phyloP scores from a whole-genome alignment of 2,113 vertebrate species.

The Peromyscus californicus region DNA sequence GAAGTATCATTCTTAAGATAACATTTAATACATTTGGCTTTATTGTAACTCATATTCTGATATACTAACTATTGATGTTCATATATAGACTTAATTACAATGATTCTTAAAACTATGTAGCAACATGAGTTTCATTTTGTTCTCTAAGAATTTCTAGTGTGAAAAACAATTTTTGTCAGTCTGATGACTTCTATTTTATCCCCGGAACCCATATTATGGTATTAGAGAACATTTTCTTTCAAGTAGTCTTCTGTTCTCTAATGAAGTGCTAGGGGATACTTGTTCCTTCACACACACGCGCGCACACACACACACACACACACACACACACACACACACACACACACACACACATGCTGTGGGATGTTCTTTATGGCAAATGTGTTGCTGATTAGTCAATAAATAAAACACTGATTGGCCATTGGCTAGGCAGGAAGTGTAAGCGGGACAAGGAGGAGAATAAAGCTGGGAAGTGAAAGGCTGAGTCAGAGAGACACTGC shows the following conservation, averaged over 20 bases:
- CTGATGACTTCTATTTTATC: not conserved
- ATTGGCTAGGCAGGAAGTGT: too few species aligned
- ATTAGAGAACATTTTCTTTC: not conserved
- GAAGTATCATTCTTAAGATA: not conserved
- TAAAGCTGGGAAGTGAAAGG: too few species aligned
- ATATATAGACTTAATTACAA: slow-evolving; percentile 11
- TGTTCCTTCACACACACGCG: not conserved
- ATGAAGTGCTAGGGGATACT: not conserved
- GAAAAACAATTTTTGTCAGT: too few species aligned
- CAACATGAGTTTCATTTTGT: not conserved
- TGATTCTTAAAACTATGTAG: not conserved
- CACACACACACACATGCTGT: too few species aligned
- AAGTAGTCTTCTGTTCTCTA: not conserved
- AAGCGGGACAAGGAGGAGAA: too few species aligned
- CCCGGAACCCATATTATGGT: not conserved
- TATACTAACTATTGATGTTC: too few species aligned
- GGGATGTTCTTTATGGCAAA: too few species aligned
- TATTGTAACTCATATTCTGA: not conserved
- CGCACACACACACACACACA: not conserved
- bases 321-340: not conserved
- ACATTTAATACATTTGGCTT: not conserved
- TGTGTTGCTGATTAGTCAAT: too few species aligned
- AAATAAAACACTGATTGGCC: too few species aligned
- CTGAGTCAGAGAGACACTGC: too few species aligned
- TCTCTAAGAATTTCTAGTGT: too few species aligned